A percentile compares a stretch with the other conserved stretches of the same genome.
These are phyloP conservation scores for Orius insidiosus DNA, from an alignment of 1,140 invertebrate species.

Conservation along the genomic window DNA sequence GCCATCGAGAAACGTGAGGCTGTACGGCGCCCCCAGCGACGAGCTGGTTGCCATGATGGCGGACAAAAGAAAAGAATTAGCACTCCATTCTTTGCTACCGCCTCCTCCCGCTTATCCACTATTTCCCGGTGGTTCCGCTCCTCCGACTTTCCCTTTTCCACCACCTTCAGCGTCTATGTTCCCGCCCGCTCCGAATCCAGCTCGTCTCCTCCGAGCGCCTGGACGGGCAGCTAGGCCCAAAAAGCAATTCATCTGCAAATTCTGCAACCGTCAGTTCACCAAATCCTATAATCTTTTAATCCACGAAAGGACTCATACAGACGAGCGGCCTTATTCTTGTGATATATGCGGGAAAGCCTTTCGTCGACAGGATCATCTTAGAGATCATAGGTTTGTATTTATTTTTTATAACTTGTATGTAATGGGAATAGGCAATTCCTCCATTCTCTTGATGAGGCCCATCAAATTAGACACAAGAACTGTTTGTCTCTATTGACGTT, in stretches of 20 bases:
- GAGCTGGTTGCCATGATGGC: slow-evolving; percentile 75
- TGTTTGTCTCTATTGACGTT: too few species aligned
- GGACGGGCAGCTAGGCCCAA: slow-evolving; percentile 71
- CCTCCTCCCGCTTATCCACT: slow-evolving; percentile 12
- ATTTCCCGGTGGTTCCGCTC: slow-evolving; percentile 14
- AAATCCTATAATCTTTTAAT: slow-evolving; percentile 97
- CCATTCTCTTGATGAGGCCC: too few species aligned
- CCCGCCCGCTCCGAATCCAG: slow-evolving; percentile 39
- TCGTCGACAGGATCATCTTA: slow-evolving; percentile 83
- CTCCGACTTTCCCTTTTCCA: slow-evolving; percentile 14
- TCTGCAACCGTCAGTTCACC: slow-evolving; percentile 91
- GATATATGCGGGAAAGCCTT: slow-evolving; percentile 97
- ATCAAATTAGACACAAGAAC: too few species aligned
- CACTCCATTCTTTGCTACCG: slow-evolving; percentile 35
- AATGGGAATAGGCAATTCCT: too few species aligned
- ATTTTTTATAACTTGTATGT: neutral
- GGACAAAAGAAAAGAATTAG: slow-evolving; percentile 64
- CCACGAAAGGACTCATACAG: slow-evolving; percentile 92
- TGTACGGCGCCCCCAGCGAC: slow-evolving; percentile 30
- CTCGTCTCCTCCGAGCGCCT: slow-evolving; percentile 53
- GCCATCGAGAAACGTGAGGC: slow-evolving; percentile 46
- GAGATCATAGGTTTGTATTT: slow-evolving; percentile 69
- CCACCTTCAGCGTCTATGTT: slow-evolving; percentile 14
- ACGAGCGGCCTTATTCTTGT: slow-evolving; percentile 92
- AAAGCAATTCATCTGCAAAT: slow-evolving; percentile 96